Evolutionary conservation across 1,140 invertebrate species (phyloP).

Genomic region (Lucilia cuprina): DNA sequence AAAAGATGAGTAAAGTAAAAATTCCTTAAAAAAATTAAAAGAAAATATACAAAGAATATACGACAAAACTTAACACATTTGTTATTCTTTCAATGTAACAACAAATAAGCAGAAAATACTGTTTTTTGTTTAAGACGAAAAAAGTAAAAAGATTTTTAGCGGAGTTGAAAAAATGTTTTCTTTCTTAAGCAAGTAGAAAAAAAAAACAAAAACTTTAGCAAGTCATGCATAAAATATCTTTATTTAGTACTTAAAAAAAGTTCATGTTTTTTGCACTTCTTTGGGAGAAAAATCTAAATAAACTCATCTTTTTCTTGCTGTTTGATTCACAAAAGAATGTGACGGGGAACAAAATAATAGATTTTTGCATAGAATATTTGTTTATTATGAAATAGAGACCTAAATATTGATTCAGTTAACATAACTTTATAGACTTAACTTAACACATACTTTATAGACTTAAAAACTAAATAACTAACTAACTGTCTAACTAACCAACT

Average conservation of each 20-base stretch:
- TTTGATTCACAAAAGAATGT: not conserved
- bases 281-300: not conserved
- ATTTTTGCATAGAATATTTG: too few relatives aligned
- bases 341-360: not conserved
- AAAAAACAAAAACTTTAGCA: not conserved
- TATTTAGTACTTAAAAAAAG: not conserved
- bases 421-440: too few relatives aligned
- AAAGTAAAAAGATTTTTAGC: not conserved
- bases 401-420: too few relatives aligned
- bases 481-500: too few relatives aligned
- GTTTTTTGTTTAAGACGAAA: not conserved
- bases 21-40: not conserved
- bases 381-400: too few relatives aligned
- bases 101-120: not conserved
- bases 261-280: not conserved
- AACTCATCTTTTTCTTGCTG: not conserved
- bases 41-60: not conserved
- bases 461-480: too few relatives aligned
- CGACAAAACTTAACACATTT: conserved; percentile 5
- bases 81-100: not conserved
- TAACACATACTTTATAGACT: too few relatives aligned
- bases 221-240: conserved; percentile 16
- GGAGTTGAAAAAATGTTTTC: not conserved
- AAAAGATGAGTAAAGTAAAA: not conserved
- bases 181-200: not conserved